Evolutionary conservation across 1,140 invertebrate species (phyloP).

Genomic region (Neodiprion lecontei): DNA sequence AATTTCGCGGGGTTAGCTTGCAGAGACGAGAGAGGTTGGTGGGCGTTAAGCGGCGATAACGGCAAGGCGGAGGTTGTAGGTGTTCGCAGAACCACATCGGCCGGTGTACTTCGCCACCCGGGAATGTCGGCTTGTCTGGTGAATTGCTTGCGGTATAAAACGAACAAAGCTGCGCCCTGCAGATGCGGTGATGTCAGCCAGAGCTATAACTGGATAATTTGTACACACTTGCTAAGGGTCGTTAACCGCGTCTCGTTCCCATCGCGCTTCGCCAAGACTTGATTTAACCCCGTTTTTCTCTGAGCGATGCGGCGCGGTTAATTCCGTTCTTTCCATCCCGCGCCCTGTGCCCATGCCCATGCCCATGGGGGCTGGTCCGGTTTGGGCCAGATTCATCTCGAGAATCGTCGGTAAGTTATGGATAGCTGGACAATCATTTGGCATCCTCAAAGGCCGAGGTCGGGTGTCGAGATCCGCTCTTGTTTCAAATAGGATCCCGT

Average conservation of each 20-base stretch:
- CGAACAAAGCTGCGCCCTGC: background rate
- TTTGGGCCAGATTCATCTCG: background rate
- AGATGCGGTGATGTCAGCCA: background rate
- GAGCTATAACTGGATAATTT: constrained; percentile 2
- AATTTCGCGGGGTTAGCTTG: background rate
- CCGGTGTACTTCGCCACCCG: background rate
- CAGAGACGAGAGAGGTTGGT: background rate
- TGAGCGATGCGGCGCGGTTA: too few relatives aligned
- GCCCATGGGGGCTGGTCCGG: background rate
- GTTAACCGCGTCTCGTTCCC: background rate
- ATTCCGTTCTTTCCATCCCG: background rate
- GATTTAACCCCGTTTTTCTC: too few relatives aligned
- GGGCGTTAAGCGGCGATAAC: constrained; percentile 6
- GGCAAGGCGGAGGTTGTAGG: background rate
- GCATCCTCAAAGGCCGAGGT: background rate
- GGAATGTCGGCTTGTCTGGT: background rate
- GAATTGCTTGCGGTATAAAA: constrained; percentile 2
- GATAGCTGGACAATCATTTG: background rate
- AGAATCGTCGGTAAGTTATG: background rate
- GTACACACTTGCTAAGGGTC: background rate
- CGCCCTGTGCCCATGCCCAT: background rate
- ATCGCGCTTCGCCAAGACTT: too few relatives aligned
- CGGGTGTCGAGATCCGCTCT: too few relatives aligned
- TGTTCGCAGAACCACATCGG: background rate
- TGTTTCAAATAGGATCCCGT: too few relatives aligned